Evolutionary conservation across 2,888 invertebrate genomes (phyloP).

Genomic region (Globia sparganii): DNA sequence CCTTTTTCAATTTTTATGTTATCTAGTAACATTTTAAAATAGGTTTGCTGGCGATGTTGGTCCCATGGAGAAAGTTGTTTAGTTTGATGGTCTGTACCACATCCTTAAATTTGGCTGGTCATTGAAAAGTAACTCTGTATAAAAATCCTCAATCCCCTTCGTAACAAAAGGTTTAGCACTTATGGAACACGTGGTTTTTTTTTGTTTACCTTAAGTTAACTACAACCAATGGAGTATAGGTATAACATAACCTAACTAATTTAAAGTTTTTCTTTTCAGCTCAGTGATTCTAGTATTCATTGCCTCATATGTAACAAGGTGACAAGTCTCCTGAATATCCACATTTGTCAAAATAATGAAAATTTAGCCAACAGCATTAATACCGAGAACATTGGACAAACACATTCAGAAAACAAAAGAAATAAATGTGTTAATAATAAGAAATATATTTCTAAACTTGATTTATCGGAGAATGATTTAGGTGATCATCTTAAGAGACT

Average conservation of each 20-base stretch:
- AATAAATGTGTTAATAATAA: background rate
- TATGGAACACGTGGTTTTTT: too few relatives aligned
- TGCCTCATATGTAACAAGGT: slow-evolving; percentile 8
- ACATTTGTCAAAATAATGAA: background rate
- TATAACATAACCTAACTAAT: background rate
- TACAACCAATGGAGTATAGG: too few relatives aligned
- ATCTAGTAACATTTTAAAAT: too few relatives aligned
- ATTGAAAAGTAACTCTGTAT: too few relatives aligned
- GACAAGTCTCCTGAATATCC: background rate
- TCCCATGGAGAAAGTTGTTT: too few relatives aligned
- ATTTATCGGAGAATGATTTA: background rate
- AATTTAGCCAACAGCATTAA: background rate
- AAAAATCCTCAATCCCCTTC: too few relatives aligned
- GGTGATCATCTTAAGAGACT: background rate
- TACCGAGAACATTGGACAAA: background rate
- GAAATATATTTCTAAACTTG: background rate
- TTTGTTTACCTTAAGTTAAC: too few relatives aligned
- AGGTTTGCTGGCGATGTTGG: too few relatives aligned
- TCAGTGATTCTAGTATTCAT: background rate
- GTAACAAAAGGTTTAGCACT: too few relatives aligned
- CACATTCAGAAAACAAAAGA: background rate
- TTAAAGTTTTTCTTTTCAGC: background rate
- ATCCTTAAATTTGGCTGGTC: too few relatives aligned
- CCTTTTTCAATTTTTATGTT: too few relatives aligned
- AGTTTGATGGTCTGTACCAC: too few relatives aligned